A percentile compares a stretch with the other conserved stretches of the same genome.
Conservation (phyloP, 1,140 invertebrate genomes). For the Drosophila suzukii region DNA sequence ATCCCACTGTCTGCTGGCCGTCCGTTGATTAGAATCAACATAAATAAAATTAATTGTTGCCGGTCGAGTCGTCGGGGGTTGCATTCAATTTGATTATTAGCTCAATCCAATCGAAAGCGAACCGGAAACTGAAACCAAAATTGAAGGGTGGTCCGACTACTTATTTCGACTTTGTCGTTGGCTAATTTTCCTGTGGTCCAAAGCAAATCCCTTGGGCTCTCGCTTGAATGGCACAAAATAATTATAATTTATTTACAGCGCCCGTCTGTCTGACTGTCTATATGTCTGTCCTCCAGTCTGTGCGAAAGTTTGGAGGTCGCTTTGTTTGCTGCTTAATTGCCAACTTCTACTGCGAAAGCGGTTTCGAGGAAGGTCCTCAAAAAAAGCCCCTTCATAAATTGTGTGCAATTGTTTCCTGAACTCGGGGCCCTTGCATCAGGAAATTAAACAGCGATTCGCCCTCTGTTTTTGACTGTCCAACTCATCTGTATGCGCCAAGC, state of each 20-base stretch:
- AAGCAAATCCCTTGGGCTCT: slow-evolving; percentile 32
- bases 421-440: slow-evolving; percentile 55
- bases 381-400: slow-evolving; percentile 54
- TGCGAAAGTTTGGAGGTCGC: slow-evolving; percentile 37
- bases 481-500: slow-evolving; percentile 64
- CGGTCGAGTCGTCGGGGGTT: slow-evolving; percentile 60
- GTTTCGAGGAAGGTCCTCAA: slow-evolving; percentile 30
- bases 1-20: slow-evolving; percentile 29
- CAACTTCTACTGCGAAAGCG: slow-evolving; percentile 40
- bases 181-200: slow-evolving; percentile 58
- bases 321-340: slow-evolving; percentile 68
- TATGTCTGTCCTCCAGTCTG: slow-evolving; percentile 23
- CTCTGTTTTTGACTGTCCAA: slow-evolving; percentile 13
- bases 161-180: slow-evolving; percentile 47
- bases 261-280: slow-evolving; percentile 29
- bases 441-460: slow-evolving; percentile 44
- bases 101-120: slow-evolving; percentile 27
- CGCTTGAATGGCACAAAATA: slow-evolving; percentile 41
- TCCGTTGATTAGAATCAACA: slow-evolving; percentile 79
- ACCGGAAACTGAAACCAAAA: slow-evolving; percentile 10
- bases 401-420: slow-evolving; percentile 68
- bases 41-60: slow-evolving; percentile 83
- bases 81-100: slow-evolving; percentile 83
- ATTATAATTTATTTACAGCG: slow-evolving; percentile 77
- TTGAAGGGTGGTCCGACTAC: slow-evolving; percentile 15